These are phyloP conservation scores for Cossypha heuglini DNA, from an alignment of 2,797 vertebrate genomes.

Conservation along the genomic window DNA sequence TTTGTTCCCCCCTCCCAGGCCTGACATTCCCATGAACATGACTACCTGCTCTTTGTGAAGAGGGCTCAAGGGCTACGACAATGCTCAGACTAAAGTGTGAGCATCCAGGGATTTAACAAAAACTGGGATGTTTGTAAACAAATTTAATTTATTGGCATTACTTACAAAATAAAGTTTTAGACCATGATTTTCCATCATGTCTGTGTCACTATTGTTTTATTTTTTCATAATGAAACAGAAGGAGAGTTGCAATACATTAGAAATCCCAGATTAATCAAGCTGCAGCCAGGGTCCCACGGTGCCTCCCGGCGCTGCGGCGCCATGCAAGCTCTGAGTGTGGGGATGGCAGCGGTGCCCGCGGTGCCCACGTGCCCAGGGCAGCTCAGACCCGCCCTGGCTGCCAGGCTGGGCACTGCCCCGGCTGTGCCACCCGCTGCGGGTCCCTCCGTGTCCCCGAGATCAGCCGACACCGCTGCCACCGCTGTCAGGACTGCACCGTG, in stretches of 20 bases:
- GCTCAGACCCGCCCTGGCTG: neutral
- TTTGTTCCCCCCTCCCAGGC: neutral
- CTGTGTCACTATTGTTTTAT: slow-evolving; percentile 67
- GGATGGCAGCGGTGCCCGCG: neutral
- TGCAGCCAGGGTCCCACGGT: neutral
- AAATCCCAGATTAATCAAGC: slow-evolving; percentile 61
- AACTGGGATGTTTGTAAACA: slow-evolving; percentile 70
- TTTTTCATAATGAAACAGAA: slow-evolving; percentile 68
- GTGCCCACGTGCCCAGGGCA: neutral
- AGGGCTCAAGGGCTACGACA: slow-evolving; percentile 50
- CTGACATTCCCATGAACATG: neutral
- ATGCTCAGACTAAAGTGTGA: slow-evolving; percentile 4
- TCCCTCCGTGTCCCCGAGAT: neutral
- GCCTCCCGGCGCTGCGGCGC: neutral
- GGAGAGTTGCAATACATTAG: slow-evolving; percentile 65
- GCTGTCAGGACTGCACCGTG: slow-evolving; percentile 91
- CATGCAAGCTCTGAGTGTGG: neutral
- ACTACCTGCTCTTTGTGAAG: neutral
- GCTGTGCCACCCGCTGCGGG: neutral
- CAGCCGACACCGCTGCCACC: neutral
- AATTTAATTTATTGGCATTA: slow-evolving; percentile 74
- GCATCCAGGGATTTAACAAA: slow-evolving; percentile 63
- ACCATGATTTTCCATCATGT: slow-evolving; percentile 70
- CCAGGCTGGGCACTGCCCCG: neutral
- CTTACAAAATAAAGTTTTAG: slow-evolving; percentile 75